These are phyloP conservation scores for Odontomyia ornata DNA, from an alignment of 2,888 invertebrate species.

Conservation along the genomic window DNA sequence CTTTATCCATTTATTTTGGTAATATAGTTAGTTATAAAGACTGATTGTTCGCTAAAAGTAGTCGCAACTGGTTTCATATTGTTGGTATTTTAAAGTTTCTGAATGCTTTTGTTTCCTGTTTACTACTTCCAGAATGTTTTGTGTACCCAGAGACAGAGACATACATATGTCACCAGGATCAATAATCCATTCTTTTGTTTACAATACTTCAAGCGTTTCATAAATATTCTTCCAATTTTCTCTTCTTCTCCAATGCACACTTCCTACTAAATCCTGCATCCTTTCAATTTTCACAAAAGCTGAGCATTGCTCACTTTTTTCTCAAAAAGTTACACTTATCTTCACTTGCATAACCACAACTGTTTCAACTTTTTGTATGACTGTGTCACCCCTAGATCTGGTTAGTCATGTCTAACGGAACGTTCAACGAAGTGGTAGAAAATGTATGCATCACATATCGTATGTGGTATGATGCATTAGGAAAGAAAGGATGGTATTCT, in stretches of 20 bases:
- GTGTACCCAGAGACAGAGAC: too few species aligned
- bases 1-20: too few species aligned
- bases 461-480: neutral
- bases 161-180: too few species aligned
- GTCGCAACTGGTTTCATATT: too few species aligned
- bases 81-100: too few species aligned
- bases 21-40: too few species aligned
- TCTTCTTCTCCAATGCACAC: neutral
- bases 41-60: too few species aligned
- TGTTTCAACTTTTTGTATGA: neutral
- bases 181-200: too few species aligned
- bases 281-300: neutral
- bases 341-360: neutral
- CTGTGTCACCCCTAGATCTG: neutral
- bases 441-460: neutral
- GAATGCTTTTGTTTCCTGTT: too few species aligned
- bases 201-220: neutral
- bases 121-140: too few species aligned
- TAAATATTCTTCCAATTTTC: neutral
- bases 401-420: neutral
- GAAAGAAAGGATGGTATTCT: neutral
- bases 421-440: neutral
- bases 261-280: neutral
- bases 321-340: slow-evolving; percentile 3
- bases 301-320: neutral